Percentiles rank a stretch among this genome's conserved stretches.
phyloP scores from a whole-genome alignment of 2,797 vertebrate species.

The Spatula versicolor region DNA sequence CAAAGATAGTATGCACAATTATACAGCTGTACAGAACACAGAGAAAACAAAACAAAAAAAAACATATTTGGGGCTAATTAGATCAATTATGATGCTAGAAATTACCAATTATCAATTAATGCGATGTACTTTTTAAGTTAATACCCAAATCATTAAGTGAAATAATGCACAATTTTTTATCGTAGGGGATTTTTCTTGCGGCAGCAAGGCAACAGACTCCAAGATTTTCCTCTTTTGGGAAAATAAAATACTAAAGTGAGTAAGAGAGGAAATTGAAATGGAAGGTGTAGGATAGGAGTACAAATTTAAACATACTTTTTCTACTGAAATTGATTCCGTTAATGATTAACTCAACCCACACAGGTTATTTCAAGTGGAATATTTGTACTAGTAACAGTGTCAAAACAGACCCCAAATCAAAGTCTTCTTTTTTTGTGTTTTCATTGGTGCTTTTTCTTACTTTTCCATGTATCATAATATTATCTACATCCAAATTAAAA shows the following conservation, averaged over 20 bases:
- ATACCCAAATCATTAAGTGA: background rate
- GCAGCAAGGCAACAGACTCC: background rate
- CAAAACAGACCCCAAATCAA: conserved; percentile 39
- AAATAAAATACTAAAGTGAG: background rate
- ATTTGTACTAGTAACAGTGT: conserved; percentile 30
- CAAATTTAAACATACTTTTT: background rate
- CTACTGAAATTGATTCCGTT: background rate
- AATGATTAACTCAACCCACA: conserved; percentile 25
- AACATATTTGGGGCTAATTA: background rate
- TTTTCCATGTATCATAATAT: background rate
- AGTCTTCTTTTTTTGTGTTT: background rate
- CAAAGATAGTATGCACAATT: background rate
- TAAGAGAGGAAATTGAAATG: background rate
- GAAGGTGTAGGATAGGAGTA: background rate
- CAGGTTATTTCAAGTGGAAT: background rate
- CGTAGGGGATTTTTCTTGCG: background rate
- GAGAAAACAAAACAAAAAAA: background rate
- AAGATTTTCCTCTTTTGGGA: background rate
- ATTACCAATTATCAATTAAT: background rate
- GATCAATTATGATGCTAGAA: background rate
- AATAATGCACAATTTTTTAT: background rate
- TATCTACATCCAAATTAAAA: background rate
- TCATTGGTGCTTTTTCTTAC: background rate
- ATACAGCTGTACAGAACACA: background rate
- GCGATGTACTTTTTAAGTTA: background rate